A percentile compares a stretch with the other conserved stretches of the same genome.
Conservation (phyloP, 2,888 invertebrate species). For the Frankliniella fusca region DNA sequence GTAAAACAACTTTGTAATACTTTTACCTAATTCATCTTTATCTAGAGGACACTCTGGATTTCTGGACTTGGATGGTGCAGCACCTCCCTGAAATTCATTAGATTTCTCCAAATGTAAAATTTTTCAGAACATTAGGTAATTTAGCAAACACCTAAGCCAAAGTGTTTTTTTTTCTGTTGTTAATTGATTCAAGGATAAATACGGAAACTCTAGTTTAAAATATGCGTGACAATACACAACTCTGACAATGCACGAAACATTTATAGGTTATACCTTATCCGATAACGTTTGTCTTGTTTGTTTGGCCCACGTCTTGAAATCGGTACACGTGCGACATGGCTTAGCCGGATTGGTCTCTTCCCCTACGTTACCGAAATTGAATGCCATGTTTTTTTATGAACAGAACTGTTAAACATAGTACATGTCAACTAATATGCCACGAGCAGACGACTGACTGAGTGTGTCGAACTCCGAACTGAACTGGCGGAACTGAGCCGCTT, state of each 20-base stretch:
- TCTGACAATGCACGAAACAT: not conserved
- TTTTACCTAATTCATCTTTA: constrained; percentile 64
- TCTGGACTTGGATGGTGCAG: constrained; percentile 26
- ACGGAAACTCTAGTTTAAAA: too few relatives aligned
- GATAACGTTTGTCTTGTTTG: constrained; percentile 40
- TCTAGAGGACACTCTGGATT: constrained; percentile 69
- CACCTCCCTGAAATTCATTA: not conserved
- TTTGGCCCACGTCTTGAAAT: constrained; percentile 66
- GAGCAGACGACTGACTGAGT: not conserved
- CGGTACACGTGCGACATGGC: constrained; percentile 62
- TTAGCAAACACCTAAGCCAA: not conserved
- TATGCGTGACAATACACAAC: not conserved
- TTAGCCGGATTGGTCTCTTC: constrained; percentile 4
- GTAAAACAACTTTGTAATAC: not conserved
- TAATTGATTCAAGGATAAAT: too few relatives aligned
- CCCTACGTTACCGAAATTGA: not conserved
- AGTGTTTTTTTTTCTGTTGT: constrained; percentile 20
- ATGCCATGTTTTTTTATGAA: not conserved
- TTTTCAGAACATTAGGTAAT: not conserved
- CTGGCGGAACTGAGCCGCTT: not conserved
- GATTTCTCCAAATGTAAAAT: not conserved
- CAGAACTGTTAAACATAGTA: too few relatives aligned
- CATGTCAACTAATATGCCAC: not conserved
- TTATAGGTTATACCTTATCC: constrained; percentile 28
- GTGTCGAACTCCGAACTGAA: not conserved